These are phyloP conservation scores for Oreochromis mossambicus DNA, from an alignment of 2,797 vertebrate species.

Conservation along the genomic window DNA sequence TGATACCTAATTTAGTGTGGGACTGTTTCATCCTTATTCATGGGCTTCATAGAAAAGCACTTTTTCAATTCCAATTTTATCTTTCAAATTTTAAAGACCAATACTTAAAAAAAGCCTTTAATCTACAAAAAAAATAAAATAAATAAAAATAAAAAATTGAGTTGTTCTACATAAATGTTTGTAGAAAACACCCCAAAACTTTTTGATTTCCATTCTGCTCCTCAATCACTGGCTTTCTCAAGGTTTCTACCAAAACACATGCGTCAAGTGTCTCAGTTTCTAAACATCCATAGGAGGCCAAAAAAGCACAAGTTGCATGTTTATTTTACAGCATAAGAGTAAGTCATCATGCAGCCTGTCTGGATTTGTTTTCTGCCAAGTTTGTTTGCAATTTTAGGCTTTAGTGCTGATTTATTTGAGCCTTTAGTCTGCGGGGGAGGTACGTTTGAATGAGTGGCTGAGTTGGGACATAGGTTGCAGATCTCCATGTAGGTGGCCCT, in stretches of 20 bases:
- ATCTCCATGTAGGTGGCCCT: slow-evolving; percentile 52
- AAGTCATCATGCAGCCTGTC: not conserved
- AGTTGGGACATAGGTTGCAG: not conserved
- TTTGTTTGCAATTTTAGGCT: slow-evolving; percentile 29
- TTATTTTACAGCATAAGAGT: not conserved
- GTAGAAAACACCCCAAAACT: not conserved
- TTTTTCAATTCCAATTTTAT: slow-evolving; percentile 22
- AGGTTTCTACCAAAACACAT: not conserved
- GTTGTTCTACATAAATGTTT: not conserved
- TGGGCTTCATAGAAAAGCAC: not conserved
- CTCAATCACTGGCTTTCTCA: not conserved
- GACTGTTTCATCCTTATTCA: slow-evolving; percentile 24
- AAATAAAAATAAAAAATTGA: not conserved
- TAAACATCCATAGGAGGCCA: not conserved
- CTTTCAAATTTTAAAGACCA: not conserved
- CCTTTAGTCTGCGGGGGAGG: not conserved
- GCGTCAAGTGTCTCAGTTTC: not conserved
- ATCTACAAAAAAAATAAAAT: not conserved
- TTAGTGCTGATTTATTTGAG: slow-evolving; percentile 44
- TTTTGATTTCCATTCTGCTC: not conserved
- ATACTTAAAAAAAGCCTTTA: not conserved
- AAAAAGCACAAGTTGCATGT: not conserved
- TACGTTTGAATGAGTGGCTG: slow-evolving; percentile 10
- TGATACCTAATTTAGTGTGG: slow-evolving; percentile 12
- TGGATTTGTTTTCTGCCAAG: slow-evolving; percentile 15